A percentile compares a stretch with the other conserved stretches of the same genome.
These are phyloP conservation scores for Hypselothyrea guttata DNA, from an alignment of 2,888 invertebrate genomes.

Conservation along the genomic window DNA sequence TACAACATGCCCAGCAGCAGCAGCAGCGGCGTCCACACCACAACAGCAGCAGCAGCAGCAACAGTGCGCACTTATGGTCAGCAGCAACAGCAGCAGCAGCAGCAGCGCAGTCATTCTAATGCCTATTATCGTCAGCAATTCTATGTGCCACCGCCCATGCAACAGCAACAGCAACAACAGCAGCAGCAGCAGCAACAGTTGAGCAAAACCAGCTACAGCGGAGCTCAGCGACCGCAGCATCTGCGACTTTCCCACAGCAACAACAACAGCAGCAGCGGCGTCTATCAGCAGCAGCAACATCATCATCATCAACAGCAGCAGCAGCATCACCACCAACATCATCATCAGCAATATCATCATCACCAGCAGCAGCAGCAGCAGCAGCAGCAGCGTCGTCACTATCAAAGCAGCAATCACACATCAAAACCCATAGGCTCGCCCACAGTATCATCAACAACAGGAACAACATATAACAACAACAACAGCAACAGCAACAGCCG, in stretches of 20 bases:
- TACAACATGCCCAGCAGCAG: conserved; percentile 23
- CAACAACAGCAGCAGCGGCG: conserved; percentile 50
- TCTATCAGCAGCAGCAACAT: conserved; percentile 38
- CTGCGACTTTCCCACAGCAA: conserved; percentile 48
- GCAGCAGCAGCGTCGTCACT: conserved; percentile 41
- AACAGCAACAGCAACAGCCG: conserved; percentile 23
- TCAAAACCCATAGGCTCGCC: conserved; percentile 46
- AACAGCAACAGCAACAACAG: conserved; percentile 51
- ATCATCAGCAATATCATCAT: too few species aligned
- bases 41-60: conserved; percentile 9
- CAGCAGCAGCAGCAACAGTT: conserved; percentile 67
- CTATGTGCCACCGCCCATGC: conserved; percentile 80
- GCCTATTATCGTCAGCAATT: conserved; percentile 78
- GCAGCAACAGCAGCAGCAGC: conserved; percentile 23
- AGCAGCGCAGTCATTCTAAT: conserved; percentile 46
- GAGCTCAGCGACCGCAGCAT: conserved; percentile 55
- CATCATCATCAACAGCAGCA: conserved; percentile 57
- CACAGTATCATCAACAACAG: conserved; percentile 46
- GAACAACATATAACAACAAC: conserved; percentile 26
- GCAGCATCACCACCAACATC: conserved; percentile 23
- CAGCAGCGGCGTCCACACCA: conserved; percentile 16
- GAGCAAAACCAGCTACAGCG: conserved; percentile 53
- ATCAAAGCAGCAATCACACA: conserved; percentile 23
- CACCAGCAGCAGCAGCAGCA: conserved; percentile 51
- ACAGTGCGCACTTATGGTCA: conserved; percentile 18